These are phyloP conservation scores for Eulemur coronatus DNA, from an alignment of 2,797 vertebrate genomes.

Conservation along the genomic window DNA sequence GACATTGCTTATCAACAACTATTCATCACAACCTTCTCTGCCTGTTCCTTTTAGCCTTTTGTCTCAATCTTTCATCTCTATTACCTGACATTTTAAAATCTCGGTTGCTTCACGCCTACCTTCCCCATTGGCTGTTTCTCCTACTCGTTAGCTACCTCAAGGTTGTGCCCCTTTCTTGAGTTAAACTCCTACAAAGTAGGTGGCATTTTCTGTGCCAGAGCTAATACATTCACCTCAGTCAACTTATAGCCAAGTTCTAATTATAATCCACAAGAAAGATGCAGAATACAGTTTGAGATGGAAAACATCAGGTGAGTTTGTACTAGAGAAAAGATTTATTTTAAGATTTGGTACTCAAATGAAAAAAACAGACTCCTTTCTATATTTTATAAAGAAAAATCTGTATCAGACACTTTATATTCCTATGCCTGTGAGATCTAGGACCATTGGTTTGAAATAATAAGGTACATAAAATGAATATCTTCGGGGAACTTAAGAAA, in stretches of 20 bases:
- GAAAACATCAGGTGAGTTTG: slow-evolving; percentile 19
- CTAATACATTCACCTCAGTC: neutral
- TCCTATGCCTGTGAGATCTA: neutral
- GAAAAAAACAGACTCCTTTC: neutral
- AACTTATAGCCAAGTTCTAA: neutral
- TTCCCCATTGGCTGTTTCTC: neutral
- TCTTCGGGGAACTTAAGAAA: slow-evolving; percentile 37
- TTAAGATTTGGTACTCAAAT: neutral
- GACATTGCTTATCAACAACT: neutral
- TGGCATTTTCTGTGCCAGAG: neutral
- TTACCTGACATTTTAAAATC: neutral
- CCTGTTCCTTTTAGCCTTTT: neutral
- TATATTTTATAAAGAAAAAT: neutral
- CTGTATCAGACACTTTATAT: neutral
- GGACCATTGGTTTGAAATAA: slow-evolving; percentile 18
- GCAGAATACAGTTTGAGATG: neutral
- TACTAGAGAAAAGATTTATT: neutral
- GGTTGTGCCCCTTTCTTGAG: neutral
- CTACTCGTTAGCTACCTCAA: neutral
- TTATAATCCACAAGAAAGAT: slow-evolving; percentile 1
- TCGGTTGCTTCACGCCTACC: neutral
- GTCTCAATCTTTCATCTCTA: neutral
- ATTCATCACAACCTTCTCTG: neutral
- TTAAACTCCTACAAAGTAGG: neutral
- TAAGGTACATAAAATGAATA: neutral